These are phyloP conservation scores for Oryzias celebensis DNA, from an alignment of 2,113 vertebrate species.

Conservation along the genomic window DNA sequence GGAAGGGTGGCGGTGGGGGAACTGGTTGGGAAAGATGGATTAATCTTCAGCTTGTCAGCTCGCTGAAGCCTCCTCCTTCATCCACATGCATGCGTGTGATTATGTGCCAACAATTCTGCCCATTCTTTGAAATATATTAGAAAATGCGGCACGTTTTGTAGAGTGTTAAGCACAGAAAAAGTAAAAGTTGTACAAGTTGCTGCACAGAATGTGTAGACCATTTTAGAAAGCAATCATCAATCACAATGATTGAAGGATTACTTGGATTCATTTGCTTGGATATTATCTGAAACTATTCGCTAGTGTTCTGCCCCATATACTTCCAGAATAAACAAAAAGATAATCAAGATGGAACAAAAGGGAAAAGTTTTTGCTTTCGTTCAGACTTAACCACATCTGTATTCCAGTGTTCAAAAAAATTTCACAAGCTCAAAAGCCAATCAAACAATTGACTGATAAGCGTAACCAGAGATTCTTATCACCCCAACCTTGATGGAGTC, in stretches of 20 bases:
- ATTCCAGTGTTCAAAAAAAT: no score
- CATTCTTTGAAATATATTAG: conserved; percentile 1
- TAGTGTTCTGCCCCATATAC: no score
- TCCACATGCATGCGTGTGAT: conserved; percentile 32
- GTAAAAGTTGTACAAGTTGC: not conserved
- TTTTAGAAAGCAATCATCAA: not conserved
- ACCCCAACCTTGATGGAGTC: no score
- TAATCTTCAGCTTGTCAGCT: conserved; percentile 73
- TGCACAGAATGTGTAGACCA: not conserved
- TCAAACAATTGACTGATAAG: no score
- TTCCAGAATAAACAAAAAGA: no score
- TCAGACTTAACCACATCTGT: no score
- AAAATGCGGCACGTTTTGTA: not conserved
- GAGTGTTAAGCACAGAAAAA: conserved; percentile 16
- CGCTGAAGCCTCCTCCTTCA: conserved; percentile 51
- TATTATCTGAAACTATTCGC: not conserved
- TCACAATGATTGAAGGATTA: not conserved
- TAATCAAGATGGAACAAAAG: no score
- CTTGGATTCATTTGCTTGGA: not conserved
- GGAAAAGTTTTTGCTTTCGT: no score
- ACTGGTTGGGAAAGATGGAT: conserved; percentile 67
- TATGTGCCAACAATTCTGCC: conserved; percentile 8
- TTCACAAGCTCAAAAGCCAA: no score
- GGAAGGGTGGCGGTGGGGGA: conserved; percentile 56
- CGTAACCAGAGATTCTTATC: no score